A percentile compares a stretch with the other conserved stretches of the same genome.
Conservation (phyloP, 1,140 invertebrate species). For the Drosophila bipectinata region DNA sequence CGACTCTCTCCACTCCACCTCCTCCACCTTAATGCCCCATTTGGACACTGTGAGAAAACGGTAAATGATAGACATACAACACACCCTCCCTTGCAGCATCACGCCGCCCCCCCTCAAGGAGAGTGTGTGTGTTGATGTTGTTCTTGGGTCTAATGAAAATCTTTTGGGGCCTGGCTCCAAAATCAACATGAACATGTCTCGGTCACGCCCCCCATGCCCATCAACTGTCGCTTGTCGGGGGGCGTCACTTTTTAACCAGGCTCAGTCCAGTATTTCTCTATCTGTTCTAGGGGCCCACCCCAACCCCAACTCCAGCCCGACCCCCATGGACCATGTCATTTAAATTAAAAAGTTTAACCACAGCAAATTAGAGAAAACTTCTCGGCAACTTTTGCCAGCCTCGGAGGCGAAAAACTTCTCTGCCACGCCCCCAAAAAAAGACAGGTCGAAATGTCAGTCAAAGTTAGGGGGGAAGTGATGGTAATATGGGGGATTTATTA, state of each 20-base stretch:
- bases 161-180: constrained; percentile 59
- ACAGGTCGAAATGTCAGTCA: constrained; percentile 52
- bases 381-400: constrained; percentile 41
- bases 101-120: not conserved
- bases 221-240: constrained; percentile 60
- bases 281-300: not conserved
- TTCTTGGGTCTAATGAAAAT: constrained; percentile 63
- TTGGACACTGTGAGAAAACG: constrained; percentile 55
- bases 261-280: not conserved
- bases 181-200: constrained; percentile 58
- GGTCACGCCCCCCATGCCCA: constrained; percentile 66
- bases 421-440: constrained; percentile 53
- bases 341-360: constrained; percentile 78
- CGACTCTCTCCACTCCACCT: not conserved
- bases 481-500: not conserved
- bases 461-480: constrained; percentile 1
- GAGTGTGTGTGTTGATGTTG: constrained; percentile 41
- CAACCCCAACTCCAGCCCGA: too few relatives aligned
- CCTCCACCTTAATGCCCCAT: not conserved
- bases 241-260: constrained; percentile 55
- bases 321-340: constrained; percentile 55
- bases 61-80: constrained; percentile 39
- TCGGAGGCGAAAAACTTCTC: constrained; percentile 18
- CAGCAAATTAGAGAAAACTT: constrained; percentile 58
- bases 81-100: not conserved